These are phyloP conservation scores for Hemicrepidius hirtus DNA, from an alignment of 2,888 invertebrate genomes.

Conservation along the genomic window DNA sequence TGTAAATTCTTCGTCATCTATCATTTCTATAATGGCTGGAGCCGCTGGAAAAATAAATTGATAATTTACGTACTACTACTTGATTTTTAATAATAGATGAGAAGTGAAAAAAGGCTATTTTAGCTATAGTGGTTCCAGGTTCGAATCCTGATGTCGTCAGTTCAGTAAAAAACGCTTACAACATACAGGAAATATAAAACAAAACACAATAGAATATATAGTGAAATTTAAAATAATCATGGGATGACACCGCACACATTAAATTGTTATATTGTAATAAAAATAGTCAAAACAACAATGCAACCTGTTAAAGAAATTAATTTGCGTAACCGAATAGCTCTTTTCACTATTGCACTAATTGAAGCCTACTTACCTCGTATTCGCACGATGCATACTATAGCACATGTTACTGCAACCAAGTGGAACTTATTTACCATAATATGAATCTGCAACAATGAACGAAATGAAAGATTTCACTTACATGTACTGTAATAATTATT, in stretches of 20 bases:
- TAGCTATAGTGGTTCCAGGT: too few relatives aligned
- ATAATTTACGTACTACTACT: too few relatives aligned
- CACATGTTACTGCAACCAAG: conserved; percentile 35
- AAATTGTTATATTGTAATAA: too few relatives aligned
- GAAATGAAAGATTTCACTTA: conserved; percentile 26
- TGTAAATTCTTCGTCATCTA: conserved; percentile 59
- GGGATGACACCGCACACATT: too few relatives aligned
- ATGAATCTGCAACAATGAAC: conserved; percentile 38
- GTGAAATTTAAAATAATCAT: neutral
- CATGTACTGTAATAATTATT: neutral
- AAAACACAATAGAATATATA: too few relatives aligned
- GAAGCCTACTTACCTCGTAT: conserved; percentile 34
- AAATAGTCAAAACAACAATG: neutral
- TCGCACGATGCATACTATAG: conserved; percentile 35
- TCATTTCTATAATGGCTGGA: conserved; percentile 58
- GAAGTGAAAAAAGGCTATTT: too few relatives aligned
- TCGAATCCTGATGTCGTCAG: too few relatives aligned
- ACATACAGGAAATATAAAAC: neutral
- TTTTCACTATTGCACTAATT: neutral
- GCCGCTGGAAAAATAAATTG: conserved; percentile 54
- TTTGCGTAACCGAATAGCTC: neutral
- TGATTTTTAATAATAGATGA: too few relatives aligned
- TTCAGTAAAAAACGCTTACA: neutral
- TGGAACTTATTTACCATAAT: conserved; percentile 48
- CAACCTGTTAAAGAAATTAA: neutral